A percentile compares a stretch with the other conserved stretches of the same genome.
Conservation (phyloP, 2,888 invertebrate genomes). For the Junonia oenone region DNA sequence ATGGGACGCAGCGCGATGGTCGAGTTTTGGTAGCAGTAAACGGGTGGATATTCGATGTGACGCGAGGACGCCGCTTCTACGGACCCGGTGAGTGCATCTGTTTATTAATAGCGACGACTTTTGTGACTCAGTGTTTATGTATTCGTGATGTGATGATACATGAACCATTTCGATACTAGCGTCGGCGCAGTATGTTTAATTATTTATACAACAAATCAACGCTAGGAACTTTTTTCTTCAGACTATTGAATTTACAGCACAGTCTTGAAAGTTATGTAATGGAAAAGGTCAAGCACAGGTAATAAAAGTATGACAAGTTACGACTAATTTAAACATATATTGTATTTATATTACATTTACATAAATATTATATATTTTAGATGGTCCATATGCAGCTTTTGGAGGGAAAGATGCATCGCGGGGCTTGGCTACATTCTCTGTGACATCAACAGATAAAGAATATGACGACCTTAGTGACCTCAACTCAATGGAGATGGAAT, state of each 20-base stretch:
- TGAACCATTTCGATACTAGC: constrained; percentile 8
- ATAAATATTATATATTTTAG: constrained; percentile 61
- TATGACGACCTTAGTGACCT: constrained; percentile 98
- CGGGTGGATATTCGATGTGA: constrained; percentile 96
- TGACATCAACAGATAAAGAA: constrained; percentile 87
- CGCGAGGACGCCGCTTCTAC: constrained; percentile 93
- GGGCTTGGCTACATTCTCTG: constrained; percentile 95
- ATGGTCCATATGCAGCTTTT: constrained; percentile 95
- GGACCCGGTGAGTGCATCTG: constrained; percentile 88
- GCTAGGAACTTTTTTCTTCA: neutral
- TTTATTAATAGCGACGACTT: constrained; percentile 60
- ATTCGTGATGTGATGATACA: constrained; percentile 32
- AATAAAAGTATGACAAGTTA: neutral
- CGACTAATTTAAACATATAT: too few species aligned
- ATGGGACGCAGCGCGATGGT: constrained; percentile 92
- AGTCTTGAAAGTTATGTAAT: neutral
- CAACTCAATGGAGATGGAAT: constrained; percentile 95
- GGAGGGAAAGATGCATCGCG: constrained; percentile 97
- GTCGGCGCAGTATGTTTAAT: neutral
- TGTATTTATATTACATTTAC: neutral
- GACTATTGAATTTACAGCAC: neutral
- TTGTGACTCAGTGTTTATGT: constrained; percentile 41
- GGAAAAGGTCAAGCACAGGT: neutral
- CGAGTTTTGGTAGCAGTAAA: constrained; percentile 95
- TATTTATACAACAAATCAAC: neutral